A percentile compares a stretch with the other conserved stretches of the same genome.
These are phyloP conservation scores for Drosophila ficusphila DNA, from an alignment of 1,140 invertebrate species.

Conservation along the genomic window DNA sequence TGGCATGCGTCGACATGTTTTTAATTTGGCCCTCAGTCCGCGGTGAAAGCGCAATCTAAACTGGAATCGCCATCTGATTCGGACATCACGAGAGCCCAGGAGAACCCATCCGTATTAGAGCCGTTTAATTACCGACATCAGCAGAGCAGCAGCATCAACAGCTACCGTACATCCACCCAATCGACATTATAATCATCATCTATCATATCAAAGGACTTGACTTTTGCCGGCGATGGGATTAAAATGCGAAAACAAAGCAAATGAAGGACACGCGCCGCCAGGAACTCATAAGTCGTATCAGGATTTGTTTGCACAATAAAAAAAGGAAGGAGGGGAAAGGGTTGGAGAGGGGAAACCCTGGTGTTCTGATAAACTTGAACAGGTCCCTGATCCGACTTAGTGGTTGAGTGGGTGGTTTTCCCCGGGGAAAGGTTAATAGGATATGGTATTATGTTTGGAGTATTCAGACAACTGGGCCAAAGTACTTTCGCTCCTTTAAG, in stretches of 20 bases:
- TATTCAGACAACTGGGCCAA: conserved; percentile 2
- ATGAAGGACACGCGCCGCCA: conserved; percentile 63
- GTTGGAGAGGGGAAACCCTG: background rate
- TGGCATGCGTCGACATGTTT: conserved; percentile 53
- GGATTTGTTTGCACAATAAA: conserved; percentile 38
- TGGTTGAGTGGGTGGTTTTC: conserved; percentile 10
- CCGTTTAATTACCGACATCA: conserved; percentile 21
- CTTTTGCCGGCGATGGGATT: conserved; percentile 51
- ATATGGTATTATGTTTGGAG: conserved; percentile 28
- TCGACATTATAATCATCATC: conserved; percentile 20
- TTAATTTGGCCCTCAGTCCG: conserved; percentile 17
- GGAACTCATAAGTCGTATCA: conserved; percentile 43
- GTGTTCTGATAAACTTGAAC: conserved; percentile 21
- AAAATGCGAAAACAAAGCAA: conserved; percentile 45
- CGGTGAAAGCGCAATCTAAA: background rate
- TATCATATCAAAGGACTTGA: conserved; percentile 74
- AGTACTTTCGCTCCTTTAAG: background rate
- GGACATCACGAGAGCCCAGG: no score
- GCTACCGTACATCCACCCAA: background rate
- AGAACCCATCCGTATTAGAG: background rate
- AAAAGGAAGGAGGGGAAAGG: no score
- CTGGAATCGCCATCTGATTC: conserved; percentile 2
- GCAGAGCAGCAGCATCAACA: no score
- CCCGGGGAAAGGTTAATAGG: conserved; percentile 26
- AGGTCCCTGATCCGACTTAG: conserved; percentile 40